Evolutionary conservation across 2,113 vertebrate species (phyloP).

Genomic region (Cyphomyrus discorhynchus): DNA sequence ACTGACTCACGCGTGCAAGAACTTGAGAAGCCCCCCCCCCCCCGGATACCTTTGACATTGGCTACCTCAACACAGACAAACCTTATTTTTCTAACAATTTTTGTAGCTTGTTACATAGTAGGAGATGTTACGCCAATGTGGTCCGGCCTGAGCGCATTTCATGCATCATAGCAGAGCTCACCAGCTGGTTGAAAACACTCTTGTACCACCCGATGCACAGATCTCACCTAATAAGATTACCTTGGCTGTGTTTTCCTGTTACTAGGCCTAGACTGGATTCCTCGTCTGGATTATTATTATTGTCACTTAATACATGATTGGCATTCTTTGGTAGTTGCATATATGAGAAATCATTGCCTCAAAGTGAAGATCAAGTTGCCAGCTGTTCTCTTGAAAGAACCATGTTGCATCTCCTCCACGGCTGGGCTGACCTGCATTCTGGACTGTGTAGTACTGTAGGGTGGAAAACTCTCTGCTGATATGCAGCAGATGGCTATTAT

Average conservation of each 20-base stretch:
- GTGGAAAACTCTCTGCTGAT: neutral
- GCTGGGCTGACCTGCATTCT: neutral
- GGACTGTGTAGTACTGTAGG: neutral
- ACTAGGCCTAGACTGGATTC: neutral
- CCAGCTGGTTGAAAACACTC: neutral
- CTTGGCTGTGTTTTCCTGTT: neutral
- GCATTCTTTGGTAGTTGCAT: neutral
- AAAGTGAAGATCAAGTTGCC: neutral
- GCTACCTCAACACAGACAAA: neutral
- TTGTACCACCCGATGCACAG: neutral
- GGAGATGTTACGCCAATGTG: neutral
- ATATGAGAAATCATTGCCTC: neutral
- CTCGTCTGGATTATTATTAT: neutral
- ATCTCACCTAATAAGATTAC: neutral
- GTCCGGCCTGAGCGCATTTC: neutral
- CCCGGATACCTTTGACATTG: neutral
- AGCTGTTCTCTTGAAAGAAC: neutral
- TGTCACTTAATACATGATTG: neutral
- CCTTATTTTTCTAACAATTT: neutral
- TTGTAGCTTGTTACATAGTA: neutral
- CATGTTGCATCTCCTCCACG: neutral
- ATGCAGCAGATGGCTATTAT: neutral
- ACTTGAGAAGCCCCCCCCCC: neutral
- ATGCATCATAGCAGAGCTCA: neutral
- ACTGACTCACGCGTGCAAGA: slow-evolving; percentile 22